Base-by-base conservation (phyloP, 1,140 invertebrate species). In the Agraylea sexmaculata region DNA sequence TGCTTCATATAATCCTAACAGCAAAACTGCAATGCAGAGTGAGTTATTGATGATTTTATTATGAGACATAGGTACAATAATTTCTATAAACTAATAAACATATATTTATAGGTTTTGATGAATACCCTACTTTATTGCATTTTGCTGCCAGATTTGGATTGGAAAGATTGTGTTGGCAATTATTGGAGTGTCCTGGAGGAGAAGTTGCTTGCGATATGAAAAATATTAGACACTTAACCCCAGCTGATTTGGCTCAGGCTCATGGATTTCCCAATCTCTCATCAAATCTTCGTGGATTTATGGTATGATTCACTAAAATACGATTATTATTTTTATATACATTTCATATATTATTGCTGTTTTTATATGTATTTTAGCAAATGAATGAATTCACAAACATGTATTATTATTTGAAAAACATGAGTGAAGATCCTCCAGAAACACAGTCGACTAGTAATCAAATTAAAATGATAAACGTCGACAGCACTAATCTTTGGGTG, bases 121-220 rank as follows among this genome's bases (percentile, higher is more conserved):
- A 89, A 53, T 82, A 83, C 53, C 88, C 88, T 1, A 91, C 87
- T 0, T 57, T 91, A 16, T 64, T 93, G 5, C 88, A 93, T 55
- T 92, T 90, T 59, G 80, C 87, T 1, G 85, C 86, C 1, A 74
- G 78, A 36, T 88, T 85, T 57, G 87, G 87, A 0, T 62, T 92
- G 33, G 82, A 87, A 55, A 78, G 83, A 44, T 65, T 91, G 5
- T 78, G 80, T 22, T 81, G 83, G 70, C 78, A 80, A 52, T 58
- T 93, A 18, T 58, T 92, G 44, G 85, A 91, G 46, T 86, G 82
- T 56, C 84, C 86, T 0, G 85, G 84, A 1, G 82, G 83, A 4
- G 78, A 81, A 40, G 64, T 75, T 1, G 86, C 86, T 0, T 81
- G 80, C 46, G 78, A 82, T n/a, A 64, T 87, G 5, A 69, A 74